Base-by-base conservation (phyloP, 1,140 invertebrate species). In the Eupeodes corollae region DNA sequence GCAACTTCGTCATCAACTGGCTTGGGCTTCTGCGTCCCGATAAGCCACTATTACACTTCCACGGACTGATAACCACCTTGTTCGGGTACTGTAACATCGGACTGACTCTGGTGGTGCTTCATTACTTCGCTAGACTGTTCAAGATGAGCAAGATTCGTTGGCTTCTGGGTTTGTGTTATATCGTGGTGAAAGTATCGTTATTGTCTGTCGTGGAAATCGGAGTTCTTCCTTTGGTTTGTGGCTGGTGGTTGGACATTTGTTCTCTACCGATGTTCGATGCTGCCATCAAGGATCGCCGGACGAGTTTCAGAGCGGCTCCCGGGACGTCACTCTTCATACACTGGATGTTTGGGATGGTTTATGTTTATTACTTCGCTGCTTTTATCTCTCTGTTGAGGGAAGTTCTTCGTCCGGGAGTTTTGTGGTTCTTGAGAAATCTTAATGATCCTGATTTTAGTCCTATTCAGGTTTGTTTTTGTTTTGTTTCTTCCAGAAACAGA, bases 371-470 rank as follows among this genome's bases (percentile, higher is more conserved):
- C 71, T 98, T 98, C 66, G 96, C 95, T 9, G 97, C 93, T 0
- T 98, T 98, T 63, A 91, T 98, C 33, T 74, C 98, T 1, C 71
- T 98, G 1, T 68, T 98, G 3, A 73, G 95, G 40, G 96, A 99
- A 73, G 90, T 98, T 3, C 64, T 99, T 8, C 73, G 94, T 43
- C 95, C 95, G 1, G 95, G 95, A 0, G 91, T 98, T 0, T 73
- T 98, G 1, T 98, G 93, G 93, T 98, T 98, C 65, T 71, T 94
- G 42, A 78, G 93, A 54, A 99, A 99, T 68, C 74, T 99, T 9
- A 99, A 99, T 69, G 95, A 99, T 74, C 95, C 96, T 0, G 96
- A 99, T 60, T 99, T 99, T 61, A 98, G 95, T 70, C 96, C 96
- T 12, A 94, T 95, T 52, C 92, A 97, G 74, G 88, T 88, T 46